These are phyloP conservation scores for Phthorimaea operculella DNA, from an alignment of 1,140 invertebrate species.

Conservation along the genomic window DNA sequence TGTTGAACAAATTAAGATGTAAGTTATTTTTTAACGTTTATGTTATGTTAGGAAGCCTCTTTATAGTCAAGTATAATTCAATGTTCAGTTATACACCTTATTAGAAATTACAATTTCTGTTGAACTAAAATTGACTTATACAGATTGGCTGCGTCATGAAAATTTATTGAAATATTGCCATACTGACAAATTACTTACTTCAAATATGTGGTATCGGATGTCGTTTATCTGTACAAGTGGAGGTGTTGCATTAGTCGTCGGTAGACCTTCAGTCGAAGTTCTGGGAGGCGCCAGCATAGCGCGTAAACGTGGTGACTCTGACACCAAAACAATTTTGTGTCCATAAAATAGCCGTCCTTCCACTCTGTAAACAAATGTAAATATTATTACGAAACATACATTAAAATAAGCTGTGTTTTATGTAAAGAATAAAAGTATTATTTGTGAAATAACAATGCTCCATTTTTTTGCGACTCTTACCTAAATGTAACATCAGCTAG, in stretches of 20 bases:
- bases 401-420: not conserved
- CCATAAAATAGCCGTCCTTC: constrained; percentile 93
- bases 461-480: constrained; percentile 27
- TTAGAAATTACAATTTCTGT: no score
- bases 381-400: not conserved
- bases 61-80: no score
- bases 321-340: constrained; percentile 93
- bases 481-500: constrained; percentile 90
- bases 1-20: constrained; percentile 43
- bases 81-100: no score
- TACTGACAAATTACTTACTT: constrained; percentile 69
- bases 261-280: constrained; percentile 36
- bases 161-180: no score
- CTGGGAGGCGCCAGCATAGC: constrained; percentile 79
- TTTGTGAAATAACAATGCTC: not conserved
- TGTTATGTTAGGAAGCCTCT: no score
- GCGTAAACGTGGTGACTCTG: constrained; percentile 86
- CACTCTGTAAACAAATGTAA: constrained; percentile 68
- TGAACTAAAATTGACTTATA: no score
- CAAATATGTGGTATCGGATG: constrained; percentile 91
- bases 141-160: no score
- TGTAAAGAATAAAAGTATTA: not conserved
- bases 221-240: constrained; percentile 93
- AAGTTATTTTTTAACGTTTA: not conserved
- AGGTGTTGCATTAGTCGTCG: constrained; percentile 46